These are phyloP conservation scores for Colostygia pectinataria DNA, from an alignment of 2,888 invertebrate genomes.

Conservation along the genomic window DNA sequence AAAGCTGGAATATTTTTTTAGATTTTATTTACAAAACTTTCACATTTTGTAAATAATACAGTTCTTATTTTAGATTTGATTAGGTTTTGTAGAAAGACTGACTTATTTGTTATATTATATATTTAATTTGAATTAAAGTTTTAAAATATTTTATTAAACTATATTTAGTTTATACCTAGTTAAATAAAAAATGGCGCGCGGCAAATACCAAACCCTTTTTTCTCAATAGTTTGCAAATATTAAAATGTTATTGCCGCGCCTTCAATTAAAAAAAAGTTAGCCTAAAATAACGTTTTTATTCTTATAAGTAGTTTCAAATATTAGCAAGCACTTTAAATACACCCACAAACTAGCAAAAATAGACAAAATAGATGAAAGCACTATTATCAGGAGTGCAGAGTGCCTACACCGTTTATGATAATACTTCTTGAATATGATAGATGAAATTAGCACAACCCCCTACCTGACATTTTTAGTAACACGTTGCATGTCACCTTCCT, in stretches of 20 bases:
- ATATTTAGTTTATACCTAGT: not conserved
- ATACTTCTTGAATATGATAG: slow-evolving; percentile 3
- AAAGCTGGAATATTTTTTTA: slow-evolving; percentile 37
- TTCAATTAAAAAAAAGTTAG: not conserved
- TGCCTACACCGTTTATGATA: slow-evolving; percentile 15
- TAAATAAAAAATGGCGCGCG: slow-evolving; percentile 3
- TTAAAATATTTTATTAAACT: no score
- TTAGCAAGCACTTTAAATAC: slow-evolving; percentile 12
- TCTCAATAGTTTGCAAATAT: no score
- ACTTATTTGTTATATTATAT: no score
- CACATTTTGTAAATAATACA: slow-evolving; percentile 1
- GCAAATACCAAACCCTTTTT: no score
- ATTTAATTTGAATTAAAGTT: no score
- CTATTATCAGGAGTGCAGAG: slow-evolving; percentile 12
- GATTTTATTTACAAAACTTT: slow-evolving; percentile 8
- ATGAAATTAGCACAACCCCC: slow-evolving; percentile 18
- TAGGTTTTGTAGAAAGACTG: slow-evolving; percentile 13
- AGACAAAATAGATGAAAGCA: slow-evolving; percentile 14
- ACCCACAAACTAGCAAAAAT: slow-evolving; percentile 1
- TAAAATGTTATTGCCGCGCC: no score
- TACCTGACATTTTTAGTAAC: slow-evolving; percentile 22
- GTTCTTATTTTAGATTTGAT: slow-evolving; percentile 17
- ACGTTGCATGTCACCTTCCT: slow-evolving; percentile 11
- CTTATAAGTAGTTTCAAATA: slow-evolving; percentile 5
- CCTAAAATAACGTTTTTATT: not conserved